These are phyloP conservation scores for Montipora capitata DNA, from an alignment of 92 coral and sea anemone species.

Conservation along the genomic window DNA sequence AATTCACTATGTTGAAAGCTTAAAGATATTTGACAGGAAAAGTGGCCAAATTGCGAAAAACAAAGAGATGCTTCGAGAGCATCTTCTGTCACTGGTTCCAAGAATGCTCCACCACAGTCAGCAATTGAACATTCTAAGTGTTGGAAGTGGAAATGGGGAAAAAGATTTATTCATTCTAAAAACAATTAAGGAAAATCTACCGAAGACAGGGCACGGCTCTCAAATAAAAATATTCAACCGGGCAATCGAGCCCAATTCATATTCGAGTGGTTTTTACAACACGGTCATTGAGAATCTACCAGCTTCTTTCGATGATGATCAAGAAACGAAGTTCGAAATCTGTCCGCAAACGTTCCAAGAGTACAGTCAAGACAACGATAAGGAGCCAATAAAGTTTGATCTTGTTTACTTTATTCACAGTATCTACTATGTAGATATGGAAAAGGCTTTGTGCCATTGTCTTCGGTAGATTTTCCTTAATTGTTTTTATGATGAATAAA, in stretches of 20 bases:
- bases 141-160: not conserved
- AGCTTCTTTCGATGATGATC: not conserved
- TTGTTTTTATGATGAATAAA: not conserved
- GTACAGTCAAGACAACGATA: not conserved
- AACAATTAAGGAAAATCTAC: not conserved
- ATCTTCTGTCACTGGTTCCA: too few relatives aligned
- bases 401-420: too few relatives aligned
- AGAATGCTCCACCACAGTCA: too few relatives aligned
- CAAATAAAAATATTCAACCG: not conserved
- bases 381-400: not conserved
- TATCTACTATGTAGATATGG: too few relatives aligned
- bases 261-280: not conserved
- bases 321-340: not conserved
- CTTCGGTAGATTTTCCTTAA: not conserved
- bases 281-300: not conserved
- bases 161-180: not conserved
- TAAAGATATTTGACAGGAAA: too few relatives aligned
- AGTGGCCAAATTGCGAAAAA: too few relatives aligned
- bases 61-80: too few relatives aligned
- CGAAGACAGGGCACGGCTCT: not conserved
- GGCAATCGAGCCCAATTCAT: not conserved
- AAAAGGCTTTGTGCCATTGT: not conserved
- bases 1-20: too few relatives aligned
- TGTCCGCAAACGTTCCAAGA: not conserved
- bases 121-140: not conserved